Evolutionary conservation across 2,113 vertebrate species (phyloP).

Genomic region (Arothron firmamentum): DNA sequence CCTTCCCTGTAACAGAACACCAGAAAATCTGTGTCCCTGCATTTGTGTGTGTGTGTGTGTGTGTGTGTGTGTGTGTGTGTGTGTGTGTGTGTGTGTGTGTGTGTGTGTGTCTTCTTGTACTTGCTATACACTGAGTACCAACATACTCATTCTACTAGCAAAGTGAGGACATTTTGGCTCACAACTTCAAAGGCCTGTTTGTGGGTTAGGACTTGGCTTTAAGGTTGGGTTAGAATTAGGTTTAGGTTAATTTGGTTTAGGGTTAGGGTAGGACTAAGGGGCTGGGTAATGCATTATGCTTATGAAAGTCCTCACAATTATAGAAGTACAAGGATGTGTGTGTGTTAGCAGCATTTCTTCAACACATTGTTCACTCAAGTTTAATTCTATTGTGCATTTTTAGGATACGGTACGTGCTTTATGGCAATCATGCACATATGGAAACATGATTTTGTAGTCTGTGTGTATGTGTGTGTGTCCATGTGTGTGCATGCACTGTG

Average conservation of each 20-base stretch:
- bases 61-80: conserved; percentile 23
- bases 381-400: conserved; percentile 46
- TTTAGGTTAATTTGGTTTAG: too few relatives aligned
- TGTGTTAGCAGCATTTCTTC: conserved; percentile 12
- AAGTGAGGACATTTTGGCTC: too few relatives aligned
- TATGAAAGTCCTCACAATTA: too few relatives aligned
- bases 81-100: conserved; percentile 13
- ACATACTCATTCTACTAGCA: too few relatives aligned
- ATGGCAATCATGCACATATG: conserved; percentile 29
- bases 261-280: too few relatives aligned
- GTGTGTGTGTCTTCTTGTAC: too few relatives aligned
- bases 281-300: too few relatives aligned
- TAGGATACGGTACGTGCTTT: conserved; percentile 46
- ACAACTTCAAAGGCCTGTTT: too few relatives aligned
- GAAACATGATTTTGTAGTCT: conserved; percentile 2
- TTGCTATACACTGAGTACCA: too few relatives aligned
- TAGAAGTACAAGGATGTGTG: conserved; percentile 9
- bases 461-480: conserved; percentile 5
- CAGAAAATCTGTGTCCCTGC: conserved; percentile 12
- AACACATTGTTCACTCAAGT: conserved; percentile 37
- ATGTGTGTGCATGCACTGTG: conserved; percentile 5
- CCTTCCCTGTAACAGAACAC: conserved; percentile 34
- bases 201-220: too few relatives aligned
- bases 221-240: too few relatives aligned
- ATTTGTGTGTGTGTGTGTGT: conserved; percentile 9